Base-by-base conservation (phyloP, 2,888 invertebrate genomes). In the Acronicta alni region DNA sequence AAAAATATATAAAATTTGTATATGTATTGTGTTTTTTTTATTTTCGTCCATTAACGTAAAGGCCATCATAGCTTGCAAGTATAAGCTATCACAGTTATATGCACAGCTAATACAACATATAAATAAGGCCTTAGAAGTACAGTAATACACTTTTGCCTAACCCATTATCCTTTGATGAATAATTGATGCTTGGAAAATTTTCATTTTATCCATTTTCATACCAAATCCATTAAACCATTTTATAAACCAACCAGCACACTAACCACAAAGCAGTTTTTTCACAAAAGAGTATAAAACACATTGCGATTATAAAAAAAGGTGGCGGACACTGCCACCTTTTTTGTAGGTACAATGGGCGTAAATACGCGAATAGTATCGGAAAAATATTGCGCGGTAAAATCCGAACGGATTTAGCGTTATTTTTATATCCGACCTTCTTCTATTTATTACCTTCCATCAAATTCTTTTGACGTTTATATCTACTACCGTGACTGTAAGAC, bases 361-460 rank as follows among this genome's bases (percentile, higher is more conserved):
- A 67, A 61, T 53, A 47, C 16, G 16, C 26, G 56, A 42, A 41
- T 26, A 35, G 17, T 66, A 42, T 37, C 47, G 54, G 35, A 17
- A 41, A 68, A 41, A 68, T 44, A 53, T 26, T 44, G 38, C 42
- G 26, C 45, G 35, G 26, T 48, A 39, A 37, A 42, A 52, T 45
- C 18, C 48, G 20, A 52, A 15, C 26, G 42, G 58, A 66, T 71
- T 71, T 62, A 71, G 37, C 52, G 44, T 55, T 61, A 59, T 71
- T 71, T 71, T 75, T 75, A 75, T 75, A 44, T 15, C 32, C 44
- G 32, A 52, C 60, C 58, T 71, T 57, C 58, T 55, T 47, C 45
- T 73, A 57, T 76, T 66, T 69, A 65, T 60, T 57, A 35, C 53
- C 37, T 42, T 43, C 67, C 49, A 70, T 77, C 70, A 74, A 74